Evolutionary conservation across 2,888 invertebrate species (phyloP).

Genomic region (Nomada lathburiana): DNA sequence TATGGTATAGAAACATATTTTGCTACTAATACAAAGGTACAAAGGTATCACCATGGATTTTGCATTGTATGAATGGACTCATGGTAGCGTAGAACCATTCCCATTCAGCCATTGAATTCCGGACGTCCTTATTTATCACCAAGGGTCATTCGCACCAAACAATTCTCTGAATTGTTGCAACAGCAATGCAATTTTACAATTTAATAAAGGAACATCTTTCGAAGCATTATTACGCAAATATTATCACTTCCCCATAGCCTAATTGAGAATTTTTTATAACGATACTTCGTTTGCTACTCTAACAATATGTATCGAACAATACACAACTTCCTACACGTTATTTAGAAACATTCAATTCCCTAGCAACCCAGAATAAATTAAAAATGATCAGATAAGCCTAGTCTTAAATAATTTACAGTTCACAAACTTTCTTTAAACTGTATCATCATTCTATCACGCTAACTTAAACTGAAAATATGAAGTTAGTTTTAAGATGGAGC

Average conservation of each 20-base stretch:
- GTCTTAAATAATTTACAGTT: not conserved
- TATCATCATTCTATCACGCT: not conserved
- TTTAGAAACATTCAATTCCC: too few relatives aligned
- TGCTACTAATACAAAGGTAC: too few relatives aligned
- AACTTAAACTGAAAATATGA: not conserved
- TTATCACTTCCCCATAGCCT: not conserved
- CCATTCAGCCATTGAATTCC: not conserved
- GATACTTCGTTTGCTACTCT: not conserved
- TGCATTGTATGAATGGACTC: not conserved
- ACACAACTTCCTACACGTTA: too few relatives aligned
- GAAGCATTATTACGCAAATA: not conserved
- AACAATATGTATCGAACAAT: not conserved
- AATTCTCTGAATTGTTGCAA: not conserved
- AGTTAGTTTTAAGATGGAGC: not conserved
- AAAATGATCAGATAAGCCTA: not conserved
- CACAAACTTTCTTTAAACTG: not conserved
- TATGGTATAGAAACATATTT: too few relatives aligned
- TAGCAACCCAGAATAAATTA: too few relatives aligned
- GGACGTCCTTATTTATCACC: not conserved
- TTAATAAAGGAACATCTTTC: conserved; percentile 1
- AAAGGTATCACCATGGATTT: too few relatives aligned
- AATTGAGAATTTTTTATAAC: not conserved
- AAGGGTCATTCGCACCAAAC: not conserved
- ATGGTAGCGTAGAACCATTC: not conserved
- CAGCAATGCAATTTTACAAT: not conserved